Evolutionary conservation across 2,113 vertebrate species (phyloP), one percentile per base, ranked within the genome.

Genomic region (Nibea coibor): DNA sequence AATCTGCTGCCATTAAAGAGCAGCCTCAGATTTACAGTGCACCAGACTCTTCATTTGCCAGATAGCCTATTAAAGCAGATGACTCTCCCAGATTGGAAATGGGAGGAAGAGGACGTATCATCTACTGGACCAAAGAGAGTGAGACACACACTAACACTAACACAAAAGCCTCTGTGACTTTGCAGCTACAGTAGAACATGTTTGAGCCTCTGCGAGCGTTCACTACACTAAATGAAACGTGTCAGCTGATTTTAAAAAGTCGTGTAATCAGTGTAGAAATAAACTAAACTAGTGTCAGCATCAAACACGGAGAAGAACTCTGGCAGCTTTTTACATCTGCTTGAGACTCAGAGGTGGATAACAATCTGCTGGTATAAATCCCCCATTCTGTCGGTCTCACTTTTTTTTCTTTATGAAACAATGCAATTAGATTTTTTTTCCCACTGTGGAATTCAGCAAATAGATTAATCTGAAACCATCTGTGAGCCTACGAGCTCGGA

Each of bases 41-140:
- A 83, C 76, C 48, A 82, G 88, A 91, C 89, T 92, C 89, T 88
- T 94, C 93, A 93, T 95, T 93, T 94, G 87, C 92, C 92, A 94
- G 92, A 93, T 65, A 93, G 93, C 91, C 94, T 91, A 94, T 95
- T 95, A 95, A 94, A 93, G 87, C 78, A 81, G 91, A 95, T 86
- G 93, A 93, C 78, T 94, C 87, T 92, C 85, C 28, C 77, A 91
- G 91, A 94, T 90, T 91, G 89, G 85, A 94, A 93, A 93, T 84
- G 85, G 82, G 81, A 86, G 86, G 67, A 75, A 88, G 88, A 90
- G 85, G 91, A 92, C 81, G 77, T 67, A 63, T 66, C 78, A 88
- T 81, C 91, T 85, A 72, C 26, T 78, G 79, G 79, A 89, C 75
- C 79, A 83, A 65, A 84, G 73, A 74, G 43, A 75, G 56, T 26